A percentile compares a stretch with the other conserved stretches of the same genome.
Conservation (phyloP, 2,797 vertebrate species). For the Lepus townsendii region DNA sequence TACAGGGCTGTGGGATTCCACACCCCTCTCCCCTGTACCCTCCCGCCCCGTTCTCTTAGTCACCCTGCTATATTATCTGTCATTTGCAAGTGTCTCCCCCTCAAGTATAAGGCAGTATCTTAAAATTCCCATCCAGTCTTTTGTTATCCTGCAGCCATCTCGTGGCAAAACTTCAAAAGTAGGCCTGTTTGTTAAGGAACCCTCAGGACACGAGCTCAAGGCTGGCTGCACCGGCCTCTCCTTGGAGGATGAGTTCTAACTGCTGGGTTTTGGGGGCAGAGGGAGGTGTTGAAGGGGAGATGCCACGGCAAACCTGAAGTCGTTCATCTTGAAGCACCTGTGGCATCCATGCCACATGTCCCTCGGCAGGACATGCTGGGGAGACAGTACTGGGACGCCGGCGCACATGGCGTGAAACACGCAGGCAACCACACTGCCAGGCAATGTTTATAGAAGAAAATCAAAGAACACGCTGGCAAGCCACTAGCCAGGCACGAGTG, state of each 20-base stretch:
- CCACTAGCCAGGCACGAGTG: not conserved
- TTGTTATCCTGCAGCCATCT: not conserved
- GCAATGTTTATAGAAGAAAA: not conserved
- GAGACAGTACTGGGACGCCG: not conserved
- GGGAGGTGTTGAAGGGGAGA: not conserved
- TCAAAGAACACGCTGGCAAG: not conserved
- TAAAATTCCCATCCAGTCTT: not conserved
- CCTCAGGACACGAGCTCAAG: not conserved
- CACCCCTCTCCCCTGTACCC: too few relatives aligned
- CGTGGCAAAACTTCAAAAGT: not conserved
- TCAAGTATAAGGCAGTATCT: not conserved
- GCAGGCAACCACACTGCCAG: not conserved
- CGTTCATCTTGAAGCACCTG: not conserved
- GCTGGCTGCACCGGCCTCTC: not conserved
- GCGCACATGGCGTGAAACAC: not conserved
- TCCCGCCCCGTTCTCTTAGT: not conserved
- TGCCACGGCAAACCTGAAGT: not conserved
- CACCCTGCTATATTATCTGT: not conserved
- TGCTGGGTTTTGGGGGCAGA: not conserved
- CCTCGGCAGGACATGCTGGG: accelerated
- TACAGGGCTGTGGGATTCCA: not conserved
- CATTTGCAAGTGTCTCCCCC: not conserved
- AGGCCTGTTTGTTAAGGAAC: not conserved
- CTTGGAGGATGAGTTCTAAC: not conserved
- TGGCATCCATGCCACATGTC: too few relatives aligned